Percentiles rank a stretch among this genome's conserved stretches.
phyloP scores from a whole-genome alignment of 1,140 invertebrate species.

The Trinorchestia longiramus region DNA sequence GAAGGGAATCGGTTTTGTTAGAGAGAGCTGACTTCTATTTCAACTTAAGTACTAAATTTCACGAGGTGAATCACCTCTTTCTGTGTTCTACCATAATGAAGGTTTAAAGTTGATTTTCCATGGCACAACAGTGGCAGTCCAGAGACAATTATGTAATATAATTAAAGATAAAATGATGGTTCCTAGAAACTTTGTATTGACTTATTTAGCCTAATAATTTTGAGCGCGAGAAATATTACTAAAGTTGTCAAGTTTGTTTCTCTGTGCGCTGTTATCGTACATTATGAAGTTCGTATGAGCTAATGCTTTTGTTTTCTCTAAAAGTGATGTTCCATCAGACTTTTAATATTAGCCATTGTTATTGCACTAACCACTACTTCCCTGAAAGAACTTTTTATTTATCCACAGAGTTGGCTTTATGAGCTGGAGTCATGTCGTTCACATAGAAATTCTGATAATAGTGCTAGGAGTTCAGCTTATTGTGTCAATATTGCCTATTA shows the following conservation, averaged over 20 bases:
- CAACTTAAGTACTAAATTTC: not conserved
- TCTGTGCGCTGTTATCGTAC: not conserved
- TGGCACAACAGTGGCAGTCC: not conserved
- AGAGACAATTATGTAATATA: not conserved
- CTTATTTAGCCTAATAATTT: not conserved
- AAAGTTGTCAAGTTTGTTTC: not conserved
- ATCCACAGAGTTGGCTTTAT: not conserved
- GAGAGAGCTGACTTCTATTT: not conserved
- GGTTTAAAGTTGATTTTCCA: not conserved
- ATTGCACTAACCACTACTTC: not conserved
- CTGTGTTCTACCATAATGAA: not conserved
- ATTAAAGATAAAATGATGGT: not conserved
- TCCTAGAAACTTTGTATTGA: not conserved
- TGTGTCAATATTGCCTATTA: not conserved
- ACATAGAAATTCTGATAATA: not conserved
- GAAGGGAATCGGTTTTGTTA: not conserved
- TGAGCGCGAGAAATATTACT: not conserved
- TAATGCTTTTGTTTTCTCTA: not conserved
- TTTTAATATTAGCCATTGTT: not conserved
- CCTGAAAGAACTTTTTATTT: not conserved
- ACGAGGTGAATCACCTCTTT: not conserved
- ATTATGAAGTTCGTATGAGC: not conserved
- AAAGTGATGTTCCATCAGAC: not conserved
- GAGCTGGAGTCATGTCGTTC: not conserved
- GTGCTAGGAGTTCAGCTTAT: not conserved